These are phyloP conservation scores for Lepidochitona cinerea DNA, from an alignment of 2,888 invertebrate genomes.

Conservation along the genomic window DNA sequence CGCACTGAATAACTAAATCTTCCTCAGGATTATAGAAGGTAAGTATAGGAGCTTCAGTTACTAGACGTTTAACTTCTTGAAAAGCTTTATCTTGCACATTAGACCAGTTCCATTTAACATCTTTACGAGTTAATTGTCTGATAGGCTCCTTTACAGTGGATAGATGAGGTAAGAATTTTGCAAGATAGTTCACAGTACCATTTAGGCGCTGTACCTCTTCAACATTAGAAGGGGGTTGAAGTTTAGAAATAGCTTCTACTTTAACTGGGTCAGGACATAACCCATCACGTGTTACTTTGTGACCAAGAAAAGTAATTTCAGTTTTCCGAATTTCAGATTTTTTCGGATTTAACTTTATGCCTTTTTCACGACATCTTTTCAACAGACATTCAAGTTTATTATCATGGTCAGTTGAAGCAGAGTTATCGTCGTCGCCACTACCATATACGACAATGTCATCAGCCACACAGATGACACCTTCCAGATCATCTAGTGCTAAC, in stretches of 20 bases:
- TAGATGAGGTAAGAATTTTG: conserved; percentile 11
- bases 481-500: background rate
- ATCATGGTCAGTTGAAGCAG: too few relatives aligned
- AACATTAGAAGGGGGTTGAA: background rate
- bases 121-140: background rate
- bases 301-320: background rate
- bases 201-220: conserved; percentile 2
- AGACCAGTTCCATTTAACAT: background rate
- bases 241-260: conserved; percentile 3
- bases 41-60: background rate
- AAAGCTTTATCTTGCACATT: background rate
- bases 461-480: background rate
- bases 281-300: background rate
- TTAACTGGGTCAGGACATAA: conserved; percentile 5
- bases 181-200: conserved; percentile 13
- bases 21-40: background rate
- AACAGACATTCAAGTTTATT: too few relatives aligned
- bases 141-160: conserved; percentile 3
- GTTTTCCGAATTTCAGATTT: too few relatives aligned
- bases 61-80: background rate
- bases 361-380: too few relatives aligned
- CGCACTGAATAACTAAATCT: background rate
- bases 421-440: background rate
- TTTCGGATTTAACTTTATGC: too few relatives aligned
- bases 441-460: background rate